Evolutionary conservation across 1,140 invertebrate species (phyloP), one percentile per base, ranked within the genome.

Genomic region (Oedothorax gibbosus): DNA sequence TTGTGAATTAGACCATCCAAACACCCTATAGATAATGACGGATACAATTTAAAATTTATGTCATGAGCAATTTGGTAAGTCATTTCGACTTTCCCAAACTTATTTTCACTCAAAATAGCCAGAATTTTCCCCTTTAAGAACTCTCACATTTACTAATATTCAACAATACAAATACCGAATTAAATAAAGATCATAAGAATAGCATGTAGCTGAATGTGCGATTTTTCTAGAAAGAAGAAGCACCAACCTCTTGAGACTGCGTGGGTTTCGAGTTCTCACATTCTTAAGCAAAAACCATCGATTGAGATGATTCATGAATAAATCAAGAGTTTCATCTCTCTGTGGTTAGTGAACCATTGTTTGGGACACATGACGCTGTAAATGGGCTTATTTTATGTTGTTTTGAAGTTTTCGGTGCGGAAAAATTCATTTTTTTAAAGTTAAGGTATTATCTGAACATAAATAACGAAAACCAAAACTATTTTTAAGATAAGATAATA

Each of bases 251-350:
- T 49, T 35, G 53, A 51, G 56, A 75, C 14, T 50, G 18, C 35
- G 14, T 72, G 69, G 53, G 18, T 51, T 9, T 14, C 11, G 14
- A 21, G 60, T 20, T n/a, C 15, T 71, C 69, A 71, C 54, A 71
- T 71, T 71, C 54, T 35, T 35, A 35, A 35, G 35, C 50, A 51
- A 71, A n/a, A 14, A 54, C 50, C 69, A 51, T 20, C 20, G 14
- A 54, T 71, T 10, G 50, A 35, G 20, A 51, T n/a, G 9, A 15
- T 20, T 71, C n/a, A 71, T 71, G 69, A 71, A 71, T 71, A 71
- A 71, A 71, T 53, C 69, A 71, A 71, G 54, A 50, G 49, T 49
- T 71, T 21, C n/a, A 9, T 53, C 54, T 71, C 69, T 15, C 18
- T 53, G 51, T 11, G 69, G 54, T 20, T 51, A 71, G 69, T 71